Percentiles rank a stretch among this genome's conserved stretches.
phyloP scores from a whole-genome alignment of 35 echinoderm and acorn worm species.

The Diadema setosum region DNA sequence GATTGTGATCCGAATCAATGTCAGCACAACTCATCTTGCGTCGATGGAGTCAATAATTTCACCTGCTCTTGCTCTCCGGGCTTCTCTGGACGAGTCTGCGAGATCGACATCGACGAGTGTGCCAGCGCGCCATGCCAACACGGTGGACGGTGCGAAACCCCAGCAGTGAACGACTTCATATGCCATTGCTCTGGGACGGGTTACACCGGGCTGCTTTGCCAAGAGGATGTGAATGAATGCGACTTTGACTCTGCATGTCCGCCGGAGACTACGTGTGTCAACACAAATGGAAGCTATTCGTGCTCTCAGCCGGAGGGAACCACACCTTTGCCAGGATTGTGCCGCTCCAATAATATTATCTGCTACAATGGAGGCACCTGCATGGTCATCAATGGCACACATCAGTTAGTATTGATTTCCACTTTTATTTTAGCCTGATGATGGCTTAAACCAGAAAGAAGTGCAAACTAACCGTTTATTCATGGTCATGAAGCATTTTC shows the following conservation, averaged over 20 bases:
- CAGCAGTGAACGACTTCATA: background rate
- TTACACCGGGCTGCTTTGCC: background rate
- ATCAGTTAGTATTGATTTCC: background rate
- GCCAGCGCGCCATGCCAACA: constrained; percentile 12
- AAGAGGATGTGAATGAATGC: constrained; percentile 34
- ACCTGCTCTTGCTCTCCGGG: constrained; percentile 6
- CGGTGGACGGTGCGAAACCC: background rate
- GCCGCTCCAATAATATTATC: background rate
- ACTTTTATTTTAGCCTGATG: too few species aligned
- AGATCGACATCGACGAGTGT: constrained; percentile 17
- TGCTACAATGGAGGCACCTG: background rate
- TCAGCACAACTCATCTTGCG: background rate
- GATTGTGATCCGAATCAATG: background rate
- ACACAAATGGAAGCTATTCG: constrained; percentile 11
- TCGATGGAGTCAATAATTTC: constrained; percentile 22
- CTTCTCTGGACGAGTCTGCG: constrained; percentile 5
- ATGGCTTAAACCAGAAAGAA: too few species aligned
- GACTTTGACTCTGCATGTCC: background rate
- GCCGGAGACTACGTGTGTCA: background rate
- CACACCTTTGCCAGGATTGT: background rate
- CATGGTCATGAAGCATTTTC: too few species aligned
- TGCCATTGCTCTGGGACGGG: constrained; percentile 11
- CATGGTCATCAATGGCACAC: background rate
- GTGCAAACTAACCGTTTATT: too few species aligned
- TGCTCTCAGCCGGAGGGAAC: background rate